Conservation (phyloP, 2,888 invertebrate genomes). For the Chymomyza amoena region DNA sequence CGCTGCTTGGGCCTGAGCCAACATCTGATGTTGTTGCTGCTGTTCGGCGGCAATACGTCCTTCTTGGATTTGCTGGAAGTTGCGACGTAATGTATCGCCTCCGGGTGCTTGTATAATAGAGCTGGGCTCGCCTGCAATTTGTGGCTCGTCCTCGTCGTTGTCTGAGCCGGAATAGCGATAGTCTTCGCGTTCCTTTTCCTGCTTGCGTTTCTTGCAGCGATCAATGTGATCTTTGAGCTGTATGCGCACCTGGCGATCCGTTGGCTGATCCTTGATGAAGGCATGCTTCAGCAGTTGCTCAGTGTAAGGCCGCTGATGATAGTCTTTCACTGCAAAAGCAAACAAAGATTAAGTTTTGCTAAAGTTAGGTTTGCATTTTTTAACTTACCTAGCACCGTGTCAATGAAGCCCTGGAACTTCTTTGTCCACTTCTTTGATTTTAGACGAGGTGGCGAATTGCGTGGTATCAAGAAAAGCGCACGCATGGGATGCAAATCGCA, state of each 20-base stretch:
- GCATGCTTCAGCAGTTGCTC: slow-evolving; percentile 98
- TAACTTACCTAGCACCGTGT: slow-evolving; percentile 88
- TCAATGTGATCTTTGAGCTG: slow-evolving; percentile 99
- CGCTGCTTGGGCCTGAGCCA: slow-evolving; percentile 61
- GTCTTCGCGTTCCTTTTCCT: slow-evolving; percentile 89
- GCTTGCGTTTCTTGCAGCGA: slow-evolving; percentile 96
- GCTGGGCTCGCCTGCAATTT: slow-evolving; percentile 94
- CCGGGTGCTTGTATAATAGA: slow-evolving; percentile 93
- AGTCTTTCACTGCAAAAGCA: slow-evolving; percentile 90
- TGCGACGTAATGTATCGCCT: slow-evolving; percentile 96
- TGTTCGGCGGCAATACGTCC: slow-evolving; percentile 84
- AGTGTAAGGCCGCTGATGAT: slow-evolving; percentile 98
- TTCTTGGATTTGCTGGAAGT: slow-evolving; percentile 98
- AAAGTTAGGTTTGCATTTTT: neutral
- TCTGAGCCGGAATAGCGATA: slow-evolving; percentile 96
- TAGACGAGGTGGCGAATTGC: slow-evolving; percentile 97
- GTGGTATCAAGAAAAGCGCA: slow-evolving; percentile 97
- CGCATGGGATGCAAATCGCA: slow-evolving; percentile 99
- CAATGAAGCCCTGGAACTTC: slow-evolving; percentile 98
- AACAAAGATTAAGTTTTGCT: neutral
- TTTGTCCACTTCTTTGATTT: slow-evolving; percentile 99
- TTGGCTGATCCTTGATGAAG: slow-evolving; percentile 99
- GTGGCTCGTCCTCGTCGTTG: slow-evolving; percentile 96
- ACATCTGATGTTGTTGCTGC: slow-evolving; percentile 78
- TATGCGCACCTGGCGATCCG: slow-evolving; percentile 98